A percentile compares a stretch with the other conserved stretches of the same genome.
phyloP scores from a whole-genome alignment of 2,797 vertebrate genomes.

The Vultur gryphus region DNA sequence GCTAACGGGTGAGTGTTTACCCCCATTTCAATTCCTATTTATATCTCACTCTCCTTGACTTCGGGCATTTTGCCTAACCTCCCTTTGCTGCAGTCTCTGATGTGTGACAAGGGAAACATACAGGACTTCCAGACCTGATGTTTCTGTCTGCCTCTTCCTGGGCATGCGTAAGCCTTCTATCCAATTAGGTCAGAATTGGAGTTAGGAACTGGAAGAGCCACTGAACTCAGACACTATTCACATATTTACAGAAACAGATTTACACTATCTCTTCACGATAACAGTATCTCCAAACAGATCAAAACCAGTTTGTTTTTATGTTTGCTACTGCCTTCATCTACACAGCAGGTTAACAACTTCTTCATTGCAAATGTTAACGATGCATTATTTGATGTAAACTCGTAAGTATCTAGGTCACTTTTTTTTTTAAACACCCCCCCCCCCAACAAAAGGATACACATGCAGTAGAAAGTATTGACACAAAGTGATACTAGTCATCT shows the following conservation, averaged over 20 bases:
- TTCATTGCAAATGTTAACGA: rapidly evolving
- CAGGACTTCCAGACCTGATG: not conserved
- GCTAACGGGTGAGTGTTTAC: not conserved
- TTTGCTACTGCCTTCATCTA: not conserved
- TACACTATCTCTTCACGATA: rapidly evolving
- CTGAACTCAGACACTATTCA: not conserved
- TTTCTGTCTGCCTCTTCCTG: not conserved
- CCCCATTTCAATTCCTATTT: not conserved
- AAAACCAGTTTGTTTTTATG: not conserved
- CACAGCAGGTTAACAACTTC: not conserved
- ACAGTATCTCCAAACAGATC: not conserved
- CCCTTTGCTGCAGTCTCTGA: not conserved
- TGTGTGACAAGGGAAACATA: not conserved
- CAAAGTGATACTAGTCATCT: not conserved
- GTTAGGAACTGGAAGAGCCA: not conserved
- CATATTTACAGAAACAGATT: not conserved
- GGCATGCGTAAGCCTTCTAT: not conserved
- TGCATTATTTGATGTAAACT: not conserved
- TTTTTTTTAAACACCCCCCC: not conserved
- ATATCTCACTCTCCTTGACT: not conserved
- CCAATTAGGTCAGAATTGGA: not conserved
- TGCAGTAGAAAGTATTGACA: not conserved
- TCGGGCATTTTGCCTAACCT: not conserved
- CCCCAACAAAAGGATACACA: not conserved
- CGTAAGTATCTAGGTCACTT: not conserved